These are phyloP conservation scores for Holotrichia oblita DNA, from an alignment of 1,140 invertebrate genomes.

Conservation along the genomic window DNA sequence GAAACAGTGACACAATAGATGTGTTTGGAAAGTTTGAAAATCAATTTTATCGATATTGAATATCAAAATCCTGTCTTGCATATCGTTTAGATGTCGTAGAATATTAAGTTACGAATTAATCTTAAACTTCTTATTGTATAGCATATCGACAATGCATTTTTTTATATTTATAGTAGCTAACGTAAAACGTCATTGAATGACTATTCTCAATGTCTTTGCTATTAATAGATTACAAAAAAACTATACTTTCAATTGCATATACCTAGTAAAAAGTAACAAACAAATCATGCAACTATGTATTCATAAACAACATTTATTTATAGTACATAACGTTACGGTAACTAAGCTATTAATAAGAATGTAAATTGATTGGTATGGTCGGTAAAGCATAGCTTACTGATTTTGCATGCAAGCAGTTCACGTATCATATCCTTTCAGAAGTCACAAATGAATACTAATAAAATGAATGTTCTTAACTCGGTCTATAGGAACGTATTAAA, in stretches of 20 bases:
- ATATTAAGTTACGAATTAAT: no score
- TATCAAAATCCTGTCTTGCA: no score
- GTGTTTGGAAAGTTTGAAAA: no score
- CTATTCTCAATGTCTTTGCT: no score
- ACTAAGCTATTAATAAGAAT: conserved; percentile 13
- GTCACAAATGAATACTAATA: conserved; percentile 40
- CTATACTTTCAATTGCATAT: background rate
- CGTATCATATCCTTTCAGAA: conserved; percentile 41
- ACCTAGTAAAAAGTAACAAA: background rate
- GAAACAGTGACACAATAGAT: no score
- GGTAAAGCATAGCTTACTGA: background rate
- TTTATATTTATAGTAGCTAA: no score
- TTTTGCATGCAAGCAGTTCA: conserved; percentile 45
- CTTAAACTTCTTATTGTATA: no score
- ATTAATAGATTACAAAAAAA: background rate
- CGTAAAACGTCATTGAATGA: no score
- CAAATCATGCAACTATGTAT: conserved; percentile 1
- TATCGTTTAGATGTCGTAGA: no score
- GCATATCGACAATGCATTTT: no score
- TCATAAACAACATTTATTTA: conserved; percentile 9
- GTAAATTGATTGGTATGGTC: conserved; percentile 20
- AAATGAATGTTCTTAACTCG: conserved; percentile 19
- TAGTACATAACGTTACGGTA: conserved; percentile 3
- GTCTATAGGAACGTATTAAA: background rate
- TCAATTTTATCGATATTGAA: no score